Evolutionary conservation across 2,888 invertebrate species (phyloP).

Genomic region (Hirtodrosophila trivittata): DNA sequence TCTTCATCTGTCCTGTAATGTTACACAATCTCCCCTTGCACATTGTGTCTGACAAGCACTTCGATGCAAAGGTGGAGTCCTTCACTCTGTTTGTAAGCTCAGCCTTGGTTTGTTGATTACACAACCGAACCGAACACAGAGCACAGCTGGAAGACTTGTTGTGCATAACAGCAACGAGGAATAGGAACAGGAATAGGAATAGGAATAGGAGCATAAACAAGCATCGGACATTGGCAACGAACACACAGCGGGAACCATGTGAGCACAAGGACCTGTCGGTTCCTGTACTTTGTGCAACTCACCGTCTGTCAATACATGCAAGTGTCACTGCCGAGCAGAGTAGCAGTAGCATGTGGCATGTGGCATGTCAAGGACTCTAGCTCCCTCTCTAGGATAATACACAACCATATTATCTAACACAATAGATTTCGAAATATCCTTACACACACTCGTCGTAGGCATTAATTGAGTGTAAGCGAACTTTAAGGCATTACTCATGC

Average conservation of each 20-base stretch:
- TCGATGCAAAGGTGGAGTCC: no score
- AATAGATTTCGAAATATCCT: conserved; percentile 27
- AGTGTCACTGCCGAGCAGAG: no score
- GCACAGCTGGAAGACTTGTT: no score
- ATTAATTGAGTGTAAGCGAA: conserved; percentile 67
- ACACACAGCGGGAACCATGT: conserved; percentile 12
- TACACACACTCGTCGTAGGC: conserved; percentile 16
- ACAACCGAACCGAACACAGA: conserved; percentile 32
- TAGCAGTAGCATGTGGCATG: conserved; percentile 5
- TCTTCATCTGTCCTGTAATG: no score
- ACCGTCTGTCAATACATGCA: conserved; percentile 10
- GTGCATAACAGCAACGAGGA: conserved; percentile 2
- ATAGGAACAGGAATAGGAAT: conserved; percentile 2
- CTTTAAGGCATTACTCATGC: conserved; percentile 65
- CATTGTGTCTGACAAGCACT: no score
- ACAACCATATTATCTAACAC: conserved; percentile 49
- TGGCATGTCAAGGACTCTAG: conserved; percentile 12
- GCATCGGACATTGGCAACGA: conserved; percentile 13
- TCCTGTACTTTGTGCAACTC: background rate
- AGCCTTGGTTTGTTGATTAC: conserved; percentile 59
- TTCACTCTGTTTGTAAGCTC: no score
- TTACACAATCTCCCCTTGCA: no score
- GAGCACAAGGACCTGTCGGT: conserved; percentile 38
- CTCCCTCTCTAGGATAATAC: no score
- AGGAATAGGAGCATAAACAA: conserved; percentile 9